phyloP scores from a whole-genome alignment of 2,888 invertebrate genomes.

The Ceriagrion tenellum region DNA sequence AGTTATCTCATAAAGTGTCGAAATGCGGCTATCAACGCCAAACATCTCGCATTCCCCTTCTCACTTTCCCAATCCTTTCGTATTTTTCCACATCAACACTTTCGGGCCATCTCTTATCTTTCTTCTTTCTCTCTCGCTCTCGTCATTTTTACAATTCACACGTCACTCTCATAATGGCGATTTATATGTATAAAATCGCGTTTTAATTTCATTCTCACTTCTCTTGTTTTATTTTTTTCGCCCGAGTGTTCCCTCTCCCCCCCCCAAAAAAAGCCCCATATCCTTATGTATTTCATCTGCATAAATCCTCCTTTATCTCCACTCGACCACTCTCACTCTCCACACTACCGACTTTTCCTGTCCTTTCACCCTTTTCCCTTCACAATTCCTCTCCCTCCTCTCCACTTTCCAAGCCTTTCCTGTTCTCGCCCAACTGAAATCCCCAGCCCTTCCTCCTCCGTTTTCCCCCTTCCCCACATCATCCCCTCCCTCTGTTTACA shows the following conservation, averaged over 20 bases:
- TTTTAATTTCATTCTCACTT: not conserved
- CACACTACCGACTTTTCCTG: not conserved
- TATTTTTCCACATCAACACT: not conserved
- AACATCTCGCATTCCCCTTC: not conserved
- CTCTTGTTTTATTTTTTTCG: not conserved
- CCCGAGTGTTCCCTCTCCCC: not conserved
- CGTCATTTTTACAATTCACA: not conserved
- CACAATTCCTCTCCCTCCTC: not conserved
- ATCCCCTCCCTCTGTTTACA: slow-evolving; percentile 1
- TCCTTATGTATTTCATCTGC: not conserved
- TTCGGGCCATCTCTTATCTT: not conserved
- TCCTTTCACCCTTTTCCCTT: not conserved
- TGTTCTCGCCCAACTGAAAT: not conserved
- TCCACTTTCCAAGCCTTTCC: not conserved
- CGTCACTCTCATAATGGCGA: not conserved
- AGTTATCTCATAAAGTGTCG: slow-evolving; percentile 36
- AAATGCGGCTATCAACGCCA: slow-evolving; percentile 5
- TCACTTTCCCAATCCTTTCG: not conserved
- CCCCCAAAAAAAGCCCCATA: not conserved
- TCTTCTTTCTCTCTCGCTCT: not conserved
- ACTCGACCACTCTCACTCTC: not conserved
- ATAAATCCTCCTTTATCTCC: slow-evolving; percentile 36
- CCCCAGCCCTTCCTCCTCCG: not conserved
- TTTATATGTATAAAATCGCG: not conserved
- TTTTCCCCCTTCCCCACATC: too few species aligned